These are phyloP conservation scores for Andrena trimmerana DNA, from an alignment of 2,888 invertebrate genomes.

Conservation along the genomic window DNA sequence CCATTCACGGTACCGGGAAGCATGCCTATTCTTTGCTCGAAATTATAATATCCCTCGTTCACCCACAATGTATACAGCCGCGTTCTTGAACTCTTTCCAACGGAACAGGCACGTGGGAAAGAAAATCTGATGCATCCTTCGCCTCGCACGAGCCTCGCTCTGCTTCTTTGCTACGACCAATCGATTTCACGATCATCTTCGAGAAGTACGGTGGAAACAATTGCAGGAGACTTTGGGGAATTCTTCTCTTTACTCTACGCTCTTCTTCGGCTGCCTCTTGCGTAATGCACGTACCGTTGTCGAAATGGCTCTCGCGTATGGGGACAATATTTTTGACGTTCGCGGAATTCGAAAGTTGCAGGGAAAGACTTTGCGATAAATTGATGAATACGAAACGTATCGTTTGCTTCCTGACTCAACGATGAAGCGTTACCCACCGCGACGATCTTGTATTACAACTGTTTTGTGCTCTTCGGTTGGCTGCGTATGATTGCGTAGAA, in stretches of 20 bases:
- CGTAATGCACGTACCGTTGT: background rate
- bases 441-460: background rate
- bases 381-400: too few relatives aligned
- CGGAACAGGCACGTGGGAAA: slow-evolving; percentile 62
- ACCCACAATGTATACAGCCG: slow-evolving; percentile 18
- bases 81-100: slow-evolving; percentile 31
- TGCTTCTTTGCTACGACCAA: background rate
- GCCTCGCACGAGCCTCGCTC: background rate
- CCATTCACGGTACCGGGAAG: slow-evolving; percentile 3
- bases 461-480: background rate
- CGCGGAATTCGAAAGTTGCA: background rate
- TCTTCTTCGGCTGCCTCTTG: background rate
- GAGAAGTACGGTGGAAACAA: background rate
- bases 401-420: background rate
- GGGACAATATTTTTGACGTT: background rate
- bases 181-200: background rate
- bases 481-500: slow-evolving; percentile 1
- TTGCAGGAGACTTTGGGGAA: background rate
- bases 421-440: background rate
- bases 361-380: too few relatives aligned
- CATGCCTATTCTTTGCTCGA: slow-evolving; percentile 33
- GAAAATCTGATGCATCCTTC: slow-evolving; percentile 5
- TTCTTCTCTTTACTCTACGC: background rate
- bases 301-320: background rate
- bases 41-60: slow-evolving; percentile 52